Percentiles rank a stretch among this genome's conserved stretches.
Conservation (phyloP, 2,113 vertebrate species). For the Dolichotis patagonum region DNA sequence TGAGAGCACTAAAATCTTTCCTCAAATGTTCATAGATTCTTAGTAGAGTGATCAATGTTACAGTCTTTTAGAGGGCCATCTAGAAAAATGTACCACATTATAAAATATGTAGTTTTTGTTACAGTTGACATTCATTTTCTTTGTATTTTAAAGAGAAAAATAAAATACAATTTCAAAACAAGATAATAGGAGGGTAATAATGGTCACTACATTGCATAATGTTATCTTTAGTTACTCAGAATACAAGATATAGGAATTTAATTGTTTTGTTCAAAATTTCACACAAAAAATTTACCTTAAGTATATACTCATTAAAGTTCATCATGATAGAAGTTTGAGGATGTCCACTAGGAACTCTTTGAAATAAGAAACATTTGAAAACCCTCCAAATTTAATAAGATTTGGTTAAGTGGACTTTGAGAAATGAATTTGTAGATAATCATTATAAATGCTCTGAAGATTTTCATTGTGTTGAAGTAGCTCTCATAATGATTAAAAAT, state of each 20-base stretch:
- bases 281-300: neutral
- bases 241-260: too few species aligned
- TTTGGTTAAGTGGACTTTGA: constrained; percentile 26
- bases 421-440: constrained; percentile 37
- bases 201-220: too few species aligned
- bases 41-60: neutral
- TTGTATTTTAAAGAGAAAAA: too few species aligned
- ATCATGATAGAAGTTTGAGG: neutral
- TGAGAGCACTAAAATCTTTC: neutral
- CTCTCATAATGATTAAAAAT: neutral
- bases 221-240: too few species aligned
- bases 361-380: constrained; percentile 40
- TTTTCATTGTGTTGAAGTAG: constrained; percentile 7
- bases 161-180: too few species aligned
- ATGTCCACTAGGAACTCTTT: neutral
- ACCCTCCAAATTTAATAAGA: neutral
- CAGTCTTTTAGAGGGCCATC: neutral
- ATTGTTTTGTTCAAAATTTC: neutral
- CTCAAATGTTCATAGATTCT: neutral
- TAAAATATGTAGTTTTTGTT: neutral
- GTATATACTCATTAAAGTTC: neutral
- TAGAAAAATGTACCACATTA: neutral
- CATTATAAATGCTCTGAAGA: constrained; percentile 17
- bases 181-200: too few species aligned
- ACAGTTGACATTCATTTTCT: too few species aligned